Conservation (phyloP, 2,113 vertebrate genomes). For the Trematocara nigrifrons region DNA sequence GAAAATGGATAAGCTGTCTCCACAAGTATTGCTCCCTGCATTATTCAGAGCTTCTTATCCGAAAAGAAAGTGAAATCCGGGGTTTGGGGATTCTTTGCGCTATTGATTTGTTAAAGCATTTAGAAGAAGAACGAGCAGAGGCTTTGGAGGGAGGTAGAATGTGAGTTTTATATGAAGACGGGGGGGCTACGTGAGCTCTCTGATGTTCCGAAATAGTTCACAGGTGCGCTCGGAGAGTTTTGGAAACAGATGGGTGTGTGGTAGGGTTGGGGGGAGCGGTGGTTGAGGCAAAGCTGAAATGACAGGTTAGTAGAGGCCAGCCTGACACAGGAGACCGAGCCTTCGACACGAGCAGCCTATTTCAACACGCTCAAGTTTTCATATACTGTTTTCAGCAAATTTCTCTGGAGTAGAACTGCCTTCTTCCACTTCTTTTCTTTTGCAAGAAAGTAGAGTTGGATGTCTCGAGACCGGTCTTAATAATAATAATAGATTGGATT, state of each 20-base stretch:
- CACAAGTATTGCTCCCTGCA: constrained; percentile 36
- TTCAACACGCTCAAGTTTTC: constrained; percentile 12
- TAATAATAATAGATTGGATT: too few species aligned
- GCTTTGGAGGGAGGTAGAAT: constrained; percentile 24
- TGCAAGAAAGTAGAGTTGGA: background rate
- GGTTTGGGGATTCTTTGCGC: constrained; percentile 25
- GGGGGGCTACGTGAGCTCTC: constrained; percentile 20
- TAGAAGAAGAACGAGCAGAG: constrained; percentile 19
- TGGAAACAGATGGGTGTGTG: constrained; percentile 43
- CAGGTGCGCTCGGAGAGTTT: constrained; percentile 64
- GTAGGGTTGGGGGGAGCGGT: background rate
- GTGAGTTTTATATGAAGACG: constrained; percentile 35
- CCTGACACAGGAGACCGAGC: constrained; percentile 20
- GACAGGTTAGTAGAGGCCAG: constrained; percentile 48
- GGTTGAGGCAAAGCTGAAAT: constrained; percentile 47
- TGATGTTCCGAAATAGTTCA: constrained; percentile 68
- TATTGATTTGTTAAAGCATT: constrained; percentile 56
- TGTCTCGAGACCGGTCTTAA: too few species aligned
- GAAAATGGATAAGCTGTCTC: constrained; percentile 48
- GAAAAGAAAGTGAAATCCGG: constrained; percentile 23
- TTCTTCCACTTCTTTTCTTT: background rate
- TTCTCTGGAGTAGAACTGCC: constrained; percentile 10
- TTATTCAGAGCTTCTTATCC: constrained; percentile 39
- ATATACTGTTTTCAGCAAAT: constrained; percentile 7
- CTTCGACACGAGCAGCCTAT: constrained; percentile 13